Percentiles rank a stretch among this genome's conserved stretches.
These are phyloP conservation scores for Augiades crinisus DNA, from an alignment of 2,888 invertebrate genomes.

Conservation along the genomic window DNA sequence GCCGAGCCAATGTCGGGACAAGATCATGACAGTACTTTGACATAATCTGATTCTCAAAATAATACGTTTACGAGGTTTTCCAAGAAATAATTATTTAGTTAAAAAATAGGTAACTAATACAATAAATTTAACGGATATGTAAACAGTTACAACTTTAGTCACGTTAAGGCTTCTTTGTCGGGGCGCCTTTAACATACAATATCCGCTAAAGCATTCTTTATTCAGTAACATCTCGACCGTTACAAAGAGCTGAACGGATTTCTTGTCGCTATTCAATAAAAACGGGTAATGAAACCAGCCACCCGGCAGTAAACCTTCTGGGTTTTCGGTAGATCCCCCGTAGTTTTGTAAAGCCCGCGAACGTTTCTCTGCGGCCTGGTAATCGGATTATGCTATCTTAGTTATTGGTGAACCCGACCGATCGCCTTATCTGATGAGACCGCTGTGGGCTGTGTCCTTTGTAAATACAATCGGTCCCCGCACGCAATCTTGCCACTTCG, in stretches of 20 bases:
- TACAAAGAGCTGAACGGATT: conserved; percentile 11
- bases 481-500: conserved; percentile 21
- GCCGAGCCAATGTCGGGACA: no score
- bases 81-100: no score
- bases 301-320: conserved; percentile 14
- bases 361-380: conserved; percentile 48
- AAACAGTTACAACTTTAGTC: no score
- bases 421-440: conserved; percentile 33
- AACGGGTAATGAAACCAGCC: conserved; percentile 22
- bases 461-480: conserved; percentile 27
- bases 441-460: conserved; percentile 27
- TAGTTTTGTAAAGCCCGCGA: conserved; percentile 50
- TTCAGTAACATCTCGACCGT: background rate
- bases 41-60: no score
- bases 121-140: no score
- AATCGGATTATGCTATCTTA: conserved; percentile 59
- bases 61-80: no score
- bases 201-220: background rate
- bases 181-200: background rate
- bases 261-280: conserved; percentile 18
- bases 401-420: conserved; percentile 44
- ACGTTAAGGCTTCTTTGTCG: no score
- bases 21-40: no score
- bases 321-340: conserved; percentile 30
- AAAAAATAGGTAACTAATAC: no score